phyloP scores from a whole-genome alignment of 2,797 vertebrate genomes.

The Crocodylus rhombifer region DNA sequence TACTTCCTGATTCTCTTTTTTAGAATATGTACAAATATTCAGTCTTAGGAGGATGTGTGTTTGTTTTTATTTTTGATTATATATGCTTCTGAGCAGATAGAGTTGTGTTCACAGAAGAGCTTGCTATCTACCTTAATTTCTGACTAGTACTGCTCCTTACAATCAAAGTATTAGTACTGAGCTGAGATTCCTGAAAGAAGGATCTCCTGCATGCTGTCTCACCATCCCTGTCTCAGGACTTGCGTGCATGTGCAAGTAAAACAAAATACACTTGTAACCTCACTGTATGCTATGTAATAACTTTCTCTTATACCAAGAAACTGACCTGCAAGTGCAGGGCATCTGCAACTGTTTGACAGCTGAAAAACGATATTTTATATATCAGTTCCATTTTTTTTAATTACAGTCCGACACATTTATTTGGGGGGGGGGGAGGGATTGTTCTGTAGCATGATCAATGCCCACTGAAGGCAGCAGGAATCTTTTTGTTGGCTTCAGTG shows the following conservation, averaged over 20 bases:
- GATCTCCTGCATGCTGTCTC: not conserved
- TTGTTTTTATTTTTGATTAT: fast-evolving
- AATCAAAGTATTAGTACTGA: constrained; percentile 11
- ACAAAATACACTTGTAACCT: not conserved
- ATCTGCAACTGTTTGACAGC: constrained; percentile 15
- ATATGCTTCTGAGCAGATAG: not conserved
- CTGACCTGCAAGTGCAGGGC: constrained; percentile 5
- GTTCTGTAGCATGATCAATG: not conserved
- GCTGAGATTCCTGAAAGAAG: not conserved
- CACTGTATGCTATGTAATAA: not conserved
- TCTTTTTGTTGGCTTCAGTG: not conserved
- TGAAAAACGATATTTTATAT: not conserved
- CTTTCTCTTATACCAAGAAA: not conserved
- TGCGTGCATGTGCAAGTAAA: not conserved
- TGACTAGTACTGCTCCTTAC: not conserved
- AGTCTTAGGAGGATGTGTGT: fast-evolving
- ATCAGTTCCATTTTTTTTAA: constrained; percentile 1
- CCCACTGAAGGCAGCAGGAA: not conserved
- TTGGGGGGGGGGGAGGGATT: not conserved
- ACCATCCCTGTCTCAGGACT: not conserved
- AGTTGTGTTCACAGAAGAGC: not conserved
- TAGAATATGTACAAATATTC: not conserved
- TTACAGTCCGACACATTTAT: not conserved
- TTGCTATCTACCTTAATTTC: not conserved
- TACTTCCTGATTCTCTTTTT: not conserved